Conservation (phyloP, 2,888 invertebrate species). For the Theretra japonica region DNA sequence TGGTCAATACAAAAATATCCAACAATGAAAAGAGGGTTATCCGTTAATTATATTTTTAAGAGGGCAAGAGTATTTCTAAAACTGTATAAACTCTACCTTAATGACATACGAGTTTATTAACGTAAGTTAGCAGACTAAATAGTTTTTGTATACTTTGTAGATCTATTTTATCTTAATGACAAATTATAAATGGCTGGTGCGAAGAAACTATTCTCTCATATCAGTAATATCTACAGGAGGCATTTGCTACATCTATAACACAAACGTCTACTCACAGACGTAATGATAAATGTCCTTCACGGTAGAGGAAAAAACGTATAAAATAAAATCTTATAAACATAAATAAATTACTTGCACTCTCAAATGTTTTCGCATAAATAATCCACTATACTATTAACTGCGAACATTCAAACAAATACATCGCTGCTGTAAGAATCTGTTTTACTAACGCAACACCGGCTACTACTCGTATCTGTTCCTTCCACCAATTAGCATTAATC, state of each 20-base stretch:
- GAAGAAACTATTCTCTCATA: neutral
- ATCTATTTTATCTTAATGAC: no score
- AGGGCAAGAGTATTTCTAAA: no score
- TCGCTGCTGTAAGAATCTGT: neutral
- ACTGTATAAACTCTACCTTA: no score
- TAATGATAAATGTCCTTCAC: slow-evolving; percentile 5
- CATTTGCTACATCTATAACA: neutral
- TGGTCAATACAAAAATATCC: no score
- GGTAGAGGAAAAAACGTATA: neutral
- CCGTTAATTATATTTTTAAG: no score
- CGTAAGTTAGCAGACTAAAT: no score
- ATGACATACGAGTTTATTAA: no score
- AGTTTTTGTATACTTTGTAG: no score
- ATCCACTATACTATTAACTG: neutral
- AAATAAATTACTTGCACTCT: neutral
- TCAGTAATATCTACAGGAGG: neutral
- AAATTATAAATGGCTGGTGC: neutral
- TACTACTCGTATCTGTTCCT: slow-evolving; percentile 24
- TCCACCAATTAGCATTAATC: slow-evolving; percentile 30
- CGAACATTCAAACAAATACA: slow-evolving; percentile 16
- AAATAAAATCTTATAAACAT: slow-evolving; percentile 1
- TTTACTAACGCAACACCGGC: slow-evolving; percentile 12
- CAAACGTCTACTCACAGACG: neutral
- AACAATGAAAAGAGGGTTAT: no score
- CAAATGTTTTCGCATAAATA: slow-evolving; percentile 10